Evolutionary conservation across 2,888 invertebrate genomes (phyloP), one percentile per base, ranked within the genome.

Genomic region (Latrodectus elegans): DNA sequence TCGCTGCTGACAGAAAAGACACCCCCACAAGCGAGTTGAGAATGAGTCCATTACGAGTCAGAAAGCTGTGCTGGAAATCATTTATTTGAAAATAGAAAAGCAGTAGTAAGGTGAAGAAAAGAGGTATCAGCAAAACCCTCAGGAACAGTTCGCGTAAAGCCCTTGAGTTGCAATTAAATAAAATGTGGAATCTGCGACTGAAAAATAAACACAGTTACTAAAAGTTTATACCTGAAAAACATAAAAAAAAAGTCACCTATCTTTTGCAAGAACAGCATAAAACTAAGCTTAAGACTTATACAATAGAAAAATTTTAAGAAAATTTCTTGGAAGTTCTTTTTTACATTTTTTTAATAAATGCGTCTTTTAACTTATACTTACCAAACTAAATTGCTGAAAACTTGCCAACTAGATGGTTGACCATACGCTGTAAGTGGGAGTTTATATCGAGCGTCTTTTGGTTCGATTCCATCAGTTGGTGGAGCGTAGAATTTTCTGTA

Each of bases 121-220:
- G 70, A 8, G 92, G 92, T 72, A 97, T 92, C 8, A 95, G 92
- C 79, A 97, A 93, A 12, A 97, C 92, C 70, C 97, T 94, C 90
- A 96, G 93, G 89, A 95, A 95, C 90, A 97, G 94, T 89, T 96
- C 95, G 89, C 95, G 95, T 83, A 96, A 91, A 17, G 97, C 97
- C 77, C 95, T 94, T 91, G 94, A 94, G 90, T 95, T 96, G 89
- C 96, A 94, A 89, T 88, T 90, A 68, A 90, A 89, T 38, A 89
- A 64, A n/a, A 88, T 71, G 10, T 77, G 81, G 60, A 89, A 89
- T 53, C 89, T 85, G 12, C 89, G 88, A 9, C 88, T 85, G 84
- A 74, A 89, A 64, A 22, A n/a, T 53, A 72, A 0, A 84, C 22
- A 4, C 60, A 60, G 6, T 60, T 60, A 60, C 6, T 60, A 0